A percentile compares a stretch with the other conserved stretches of the same genome.
Conservation (phyloP, 2,888 invertebrate species). For the Brachypterus glaber region DNA sequence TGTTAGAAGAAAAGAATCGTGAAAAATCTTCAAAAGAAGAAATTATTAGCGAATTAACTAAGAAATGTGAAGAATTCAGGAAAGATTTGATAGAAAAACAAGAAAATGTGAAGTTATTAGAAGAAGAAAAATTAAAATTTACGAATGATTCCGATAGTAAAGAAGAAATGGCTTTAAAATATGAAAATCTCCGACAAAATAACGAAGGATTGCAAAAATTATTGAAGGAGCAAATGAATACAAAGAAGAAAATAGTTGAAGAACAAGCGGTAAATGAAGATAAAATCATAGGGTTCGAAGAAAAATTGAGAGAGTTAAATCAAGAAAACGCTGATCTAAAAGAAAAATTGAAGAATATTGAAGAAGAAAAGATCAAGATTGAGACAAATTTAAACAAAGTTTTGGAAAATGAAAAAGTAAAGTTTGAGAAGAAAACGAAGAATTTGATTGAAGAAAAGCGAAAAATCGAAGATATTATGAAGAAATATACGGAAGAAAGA, state of each 20-base stretch:
- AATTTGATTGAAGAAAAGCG: conserved; percentile 11
- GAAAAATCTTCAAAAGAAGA: conserved; percentile 19
- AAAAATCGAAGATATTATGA: conserved; percentile 11
- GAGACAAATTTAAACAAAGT: conserved; percentile 13
- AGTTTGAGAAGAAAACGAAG: conserved; percentile 7
- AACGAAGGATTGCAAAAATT: conserved; percentile 11
- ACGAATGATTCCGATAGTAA: conserved; percentile 19
- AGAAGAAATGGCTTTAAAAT: conserved; percentile 15
- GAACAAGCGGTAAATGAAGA: conserved; percentile 15
- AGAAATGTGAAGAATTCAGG: conserved; percentile 15
- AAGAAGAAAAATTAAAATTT: conserved; percentile 20
- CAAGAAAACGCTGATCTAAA: conserved; percentile 17
- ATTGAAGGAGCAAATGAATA: conserved; percentile 13
- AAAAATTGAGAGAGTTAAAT: conserved; percentile 16
- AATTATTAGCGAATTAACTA: conserved; percentile 13
- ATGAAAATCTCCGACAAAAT: conserved; percentile 15
- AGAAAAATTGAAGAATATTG: conserved; percentile 17
- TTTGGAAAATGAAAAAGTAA: conserved; percentile 17
- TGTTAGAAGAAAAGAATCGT: conserved; percentile 21
- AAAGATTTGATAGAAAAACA: conserved; percentile 17
- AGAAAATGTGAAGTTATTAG: conserved; percentile 20
- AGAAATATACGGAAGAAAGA: conserved; percentile 12
- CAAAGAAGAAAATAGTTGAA: conserved; percentile 14
- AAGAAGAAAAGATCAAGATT: conserved; percentile 16
- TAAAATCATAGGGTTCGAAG: conserved; percentile 17